These are phyloP conservation scores for Caprella mutica DNA, from an alignment of 2,888 invertebrate species.

Conservation along the genomic window DNA sequence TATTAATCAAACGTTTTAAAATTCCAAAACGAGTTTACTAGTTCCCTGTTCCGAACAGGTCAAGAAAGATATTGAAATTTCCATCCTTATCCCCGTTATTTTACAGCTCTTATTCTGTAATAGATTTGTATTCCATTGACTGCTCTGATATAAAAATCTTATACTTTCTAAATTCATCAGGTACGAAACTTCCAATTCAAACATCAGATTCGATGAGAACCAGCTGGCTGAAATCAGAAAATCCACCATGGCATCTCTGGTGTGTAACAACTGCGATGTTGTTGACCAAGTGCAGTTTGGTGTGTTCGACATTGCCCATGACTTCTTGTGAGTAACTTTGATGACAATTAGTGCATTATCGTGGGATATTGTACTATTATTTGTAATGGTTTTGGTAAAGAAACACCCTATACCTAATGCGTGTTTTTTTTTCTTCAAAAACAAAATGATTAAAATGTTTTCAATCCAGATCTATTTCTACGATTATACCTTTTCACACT, in stretches of 20 bases:
- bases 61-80: too few species aligned
- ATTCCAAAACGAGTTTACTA: too few species aligned
- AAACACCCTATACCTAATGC: background rate
- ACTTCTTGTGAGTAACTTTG: slow-evolving; percentile 54
- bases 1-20: too few species aligned
- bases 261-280: slow-evolving; percentile 81
- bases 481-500: background rate
- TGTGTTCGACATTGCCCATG: slow-evolving; percentile 79
- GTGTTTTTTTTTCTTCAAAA: too few species aligned
- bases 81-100: too few species aligned
- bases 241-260: slow-evolving; percentile 49
- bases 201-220: slow-evolving; percentile 65
- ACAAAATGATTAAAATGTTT: too few species aligned
- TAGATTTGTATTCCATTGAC: background rate
- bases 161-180: slow-evolving; percentile 17
- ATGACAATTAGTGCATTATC: too few species aligned
- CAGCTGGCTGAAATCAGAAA: slow-evolving; percentile 82
- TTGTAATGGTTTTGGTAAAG: too few species aligned
- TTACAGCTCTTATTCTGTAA: too few species aligned
- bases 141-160: background rate
- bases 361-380: too few species aligned
- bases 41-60: too few species aligned
- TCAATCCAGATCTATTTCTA: background rate
- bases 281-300: slow-evolving; percentile 76
- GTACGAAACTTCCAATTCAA: slow-evolving; percentile 73